Conservation (phyloP, 2,888 invertebrate species). For the Harpalus rufipes region DNA sequence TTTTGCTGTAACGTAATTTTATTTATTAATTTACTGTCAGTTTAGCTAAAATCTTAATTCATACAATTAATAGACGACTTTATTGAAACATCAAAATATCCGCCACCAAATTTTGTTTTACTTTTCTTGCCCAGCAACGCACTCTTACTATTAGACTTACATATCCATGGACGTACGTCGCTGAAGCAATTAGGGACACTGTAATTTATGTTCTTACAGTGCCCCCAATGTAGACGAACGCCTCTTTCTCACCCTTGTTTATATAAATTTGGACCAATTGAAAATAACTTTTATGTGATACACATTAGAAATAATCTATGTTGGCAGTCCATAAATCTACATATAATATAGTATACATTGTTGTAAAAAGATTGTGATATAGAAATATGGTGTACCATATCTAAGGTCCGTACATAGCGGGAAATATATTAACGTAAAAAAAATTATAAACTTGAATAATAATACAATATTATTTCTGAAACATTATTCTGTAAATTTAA, state of each 20-base stretch:
- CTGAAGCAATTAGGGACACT: background rate
- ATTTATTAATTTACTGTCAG: too few species aligned
- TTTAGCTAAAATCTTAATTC: too few species aligned
- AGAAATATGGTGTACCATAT: constrained; percentile 62
- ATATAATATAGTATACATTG: constrained; percentile 57
- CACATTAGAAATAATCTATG: constrained; percentile 64
- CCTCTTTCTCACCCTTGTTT: constrained; percentile 57
- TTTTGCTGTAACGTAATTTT: too few species aligned
- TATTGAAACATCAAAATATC: too few species aligned
- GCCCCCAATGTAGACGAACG: background rate
- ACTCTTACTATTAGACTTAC: constrained; percentile 46
- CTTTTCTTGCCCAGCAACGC: constrained; percentile 2
- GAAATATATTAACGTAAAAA: background rate
- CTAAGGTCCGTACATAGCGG: constrained; percentile 25
- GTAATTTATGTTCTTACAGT: background rate
- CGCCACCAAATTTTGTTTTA: background rate
- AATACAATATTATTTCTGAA: background rate
- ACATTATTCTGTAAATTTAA: background rate
- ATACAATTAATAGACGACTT: too few species aligned
- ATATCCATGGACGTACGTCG: constrained; percentile 63
- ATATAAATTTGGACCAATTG: constrained; percentile 70
- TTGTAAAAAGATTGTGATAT: constrained; percentile 66
- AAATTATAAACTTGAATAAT: background rate
- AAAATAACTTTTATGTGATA: constrained; percentile 70
- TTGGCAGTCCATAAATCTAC: constrained; percentile 65